These are phyloP conservation scores for Hyposmocoma kahamanoa DNA, from an alignment of 1,140 invertebrate genomes.

Conservation along the genomic window DNA sequence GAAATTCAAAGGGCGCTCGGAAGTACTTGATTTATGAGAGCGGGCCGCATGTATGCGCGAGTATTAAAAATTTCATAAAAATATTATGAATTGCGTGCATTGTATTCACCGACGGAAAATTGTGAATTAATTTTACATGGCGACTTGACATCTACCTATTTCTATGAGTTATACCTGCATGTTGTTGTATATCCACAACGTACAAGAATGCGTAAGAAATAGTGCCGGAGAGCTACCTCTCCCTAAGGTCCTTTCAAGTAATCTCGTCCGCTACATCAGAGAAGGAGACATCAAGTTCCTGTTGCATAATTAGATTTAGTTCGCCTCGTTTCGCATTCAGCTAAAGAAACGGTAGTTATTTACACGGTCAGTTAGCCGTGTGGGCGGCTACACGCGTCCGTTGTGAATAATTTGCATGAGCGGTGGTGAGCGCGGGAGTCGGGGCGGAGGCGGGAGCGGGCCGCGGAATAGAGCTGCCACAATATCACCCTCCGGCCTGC, in stretches of 20 bases:
- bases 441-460: neutral
- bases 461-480: neutral
- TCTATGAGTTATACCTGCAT: too few species aligned
- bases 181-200: too few species aligned
- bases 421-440: too few species aligned
- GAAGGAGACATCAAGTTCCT: too few species aligned
- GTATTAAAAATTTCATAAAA: constrained; percentile 68
- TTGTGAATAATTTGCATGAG: constrained; percentile 3
- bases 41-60: constrained; percentile 34
- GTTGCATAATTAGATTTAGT: too few species aligned
- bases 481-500: neutral
- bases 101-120: constrained; percentile 19
- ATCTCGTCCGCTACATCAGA: too few species aligned
- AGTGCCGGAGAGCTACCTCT: too few species aligned
- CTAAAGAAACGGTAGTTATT: constrained; percentile 2
- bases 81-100: constrained; percentile 48
- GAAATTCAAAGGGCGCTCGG: constrained; percentile 58
- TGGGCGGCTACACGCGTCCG: neutral
- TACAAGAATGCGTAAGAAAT: too few species aligned
- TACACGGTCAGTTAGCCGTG: neutral
- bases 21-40: constrained; percentile 66
- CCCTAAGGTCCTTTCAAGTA: too few species aligned
- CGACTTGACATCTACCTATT: neutral
- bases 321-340: constrained; percentile 1
- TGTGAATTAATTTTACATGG: neutral